These are phyloP conservation scores for Thymelicus lineola DNA, from an alignment of 2,888 invertebrate genomes.

Conservation along the genomic window DNA sequence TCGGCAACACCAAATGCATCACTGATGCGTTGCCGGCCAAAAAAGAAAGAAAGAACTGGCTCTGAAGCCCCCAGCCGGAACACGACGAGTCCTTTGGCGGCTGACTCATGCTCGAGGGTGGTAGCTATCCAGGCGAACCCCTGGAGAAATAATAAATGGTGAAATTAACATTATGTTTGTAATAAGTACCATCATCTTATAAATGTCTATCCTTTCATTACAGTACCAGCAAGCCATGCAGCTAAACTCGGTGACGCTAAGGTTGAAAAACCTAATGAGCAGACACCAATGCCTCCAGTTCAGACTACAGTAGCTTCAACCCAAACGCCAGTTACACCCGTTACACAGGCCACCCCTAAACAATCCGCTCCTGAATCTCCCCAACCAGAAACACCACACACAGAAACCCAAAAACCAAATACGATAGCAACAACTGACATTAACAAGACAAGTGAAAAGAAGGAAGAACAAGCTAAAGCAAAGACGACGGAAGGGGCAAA, in stretches of 20 bases:
- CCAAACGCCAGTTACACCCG: not conserved
- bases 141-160: too few species aligned
- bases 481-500: constrained; percentile 12
- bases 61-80: too few species aligned
- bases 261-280: not conserved
- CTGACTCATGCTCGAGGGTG: too few species aligned
- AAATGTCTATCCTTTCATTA: not conserved
- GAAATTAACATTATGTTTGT: too few species aligned
- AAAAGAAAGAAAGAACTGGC: too few species aligned
- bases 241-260: not conserved
- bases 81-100: too few species aligned
- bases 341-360: not conserved
- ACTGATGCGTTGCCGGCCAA: too few species aligned
- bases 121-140: too few species aligned
- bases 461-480: constrained; percentile 31
- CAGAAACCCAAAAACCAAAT: constrained; percentile 23
- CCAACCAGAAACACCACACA: constrained; percentile 1
- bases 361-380: not conserved
- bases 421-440: constrained; percentile 11
- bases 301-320: not conserved
- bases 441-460: constrained; percentile 46
- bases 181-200: too few species aligned
- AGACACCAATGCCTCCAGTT: not conserved
- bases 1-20: too few species aligned
- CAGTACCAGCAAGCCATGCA: not conserved